Evolutionary conservation across 2,113 vertebrate species (phyloP).

Genomic region (Colinus virginianus): DNA sequence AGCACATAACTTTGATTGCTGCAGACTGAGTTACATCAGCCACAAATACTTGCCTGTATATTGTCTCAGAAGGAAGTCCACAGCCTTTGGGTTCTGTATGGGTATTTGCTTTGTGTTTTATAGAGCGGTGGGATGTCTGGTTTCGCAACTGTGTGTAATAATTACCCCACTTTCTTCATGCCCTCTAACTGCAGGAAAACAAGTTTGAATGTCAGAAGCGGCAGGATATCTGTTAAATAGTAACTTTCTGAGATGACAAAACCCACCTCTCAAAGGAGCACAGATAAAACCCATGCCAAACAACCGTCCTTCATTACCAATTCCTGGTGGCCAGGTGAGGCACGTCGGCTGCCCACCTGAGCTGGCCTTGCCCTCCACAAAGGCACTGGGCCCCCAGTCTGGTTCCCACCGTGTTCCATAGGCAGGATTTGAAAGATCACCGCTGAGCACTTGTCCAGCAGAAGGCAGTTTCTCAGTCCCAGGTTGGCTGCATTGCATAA

Average conservation of each 20-base stretch:
- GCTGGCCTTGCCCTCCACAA: too few relatives aligned
- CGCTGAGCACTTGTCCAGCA: background rate
- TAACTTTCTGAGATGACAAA: fast-evolving
- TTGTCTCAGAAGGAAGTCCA: background rate
- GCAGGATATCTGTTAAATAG: background rate
- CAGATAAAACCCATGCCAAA: fast-evolving
- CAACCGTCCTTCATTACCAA: fast-evolving
- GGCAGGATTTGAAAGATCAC: fast-evolving
- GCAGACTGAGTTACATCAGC: slow-evolving; percentile 58
- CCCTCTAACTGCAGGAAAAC: background rate
- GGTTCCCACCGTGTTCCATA: fast-evolving
- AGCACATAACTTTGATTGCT: slow-evolving; percentile 49
- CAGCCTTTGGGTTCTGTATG: background rate
- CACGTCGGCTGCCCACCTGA: background rate
- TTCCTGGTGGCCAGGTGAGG: background rate
- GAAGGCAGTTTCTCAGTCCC: fast-evolving
- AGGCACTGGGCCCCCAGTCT: background rate
- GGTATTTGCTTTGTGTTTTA: background rate
- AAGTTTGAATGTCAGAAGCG: fast-evolving
- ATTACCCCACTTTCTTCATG: fast-evolving
- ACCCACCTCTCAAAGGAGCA: fast-evolving
- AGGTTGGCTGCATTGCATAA: background rate
- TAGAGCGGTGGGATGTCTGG: background rate
- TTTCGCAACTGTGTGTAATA: background rate
- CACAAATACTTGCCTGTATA: background rate